These are phyloP conservation scores for Lasioglossum figueresi DNA, from an alignment of 2,888 invertebrate species.

Conservation along the genomic window DNA sequence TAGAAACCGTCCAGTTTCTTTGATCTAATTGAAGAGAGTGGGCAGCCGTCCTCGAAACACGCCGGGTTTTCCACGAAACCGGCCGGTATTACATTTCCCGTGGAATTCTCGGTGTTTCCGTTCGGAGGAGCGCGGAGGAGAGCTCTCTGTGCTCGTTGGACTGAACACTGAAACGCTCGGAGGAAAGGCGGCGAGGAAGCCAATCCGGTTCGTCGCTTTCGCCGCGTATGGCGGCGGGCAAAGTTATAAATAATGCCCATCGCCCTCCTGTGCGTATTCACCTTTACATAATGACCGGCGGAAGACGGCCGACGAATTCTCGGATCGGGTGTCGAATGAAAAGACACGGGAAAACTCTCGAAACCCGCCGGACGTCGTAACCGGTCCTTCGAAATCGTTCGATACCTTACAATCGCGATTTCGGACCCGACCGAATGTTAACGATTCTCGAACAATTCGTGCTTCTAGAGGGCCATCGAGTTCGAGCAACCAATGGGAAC, in stretches of 20 bases:
- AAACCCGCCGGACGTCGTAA: not conserved
- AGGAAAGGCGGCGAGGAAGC: slow-evolving; percentile 56
- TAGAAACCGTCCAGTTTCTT: not conserved
- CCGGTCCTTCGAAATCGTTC: slow-evolving; percentile 19
- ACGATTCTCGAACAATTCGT: not conserved
- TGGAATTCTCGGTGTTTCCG: slow-evolving; percentile 3
- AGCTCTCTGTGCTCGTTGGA: slow-evolving; percentile 8
- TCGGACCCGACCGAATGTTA: slow-evolving; percentile 16
- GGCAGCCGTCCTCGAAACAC: not conserved
- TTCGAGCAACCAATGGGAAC: not conserved
- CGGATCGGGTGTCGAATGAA: slow-evolving; percentile 57
- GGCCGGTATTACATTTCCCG: not conserved
- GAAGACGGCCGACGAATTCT: slow-evolving; percentile 59
- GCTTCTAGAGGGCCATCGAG: not conserved
- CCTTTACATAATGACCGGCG: slow-evolving; percentile 63
- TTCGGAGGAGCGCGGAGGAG: not conserved
- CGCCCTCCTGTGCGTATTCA: slow-evolving; percentile 58
- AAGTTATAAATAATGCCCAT: slow-evolving; percentile 69
- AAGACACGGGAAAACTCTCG: slow-evolving; percentile 44
- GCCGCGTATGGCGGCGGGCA: slow-evolving; percentile 56
- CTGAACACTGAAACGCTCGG: slow-evolving; percentile 29
- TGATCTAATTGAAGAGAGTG: not conserved
- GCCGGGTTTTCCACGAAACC: not conserved
- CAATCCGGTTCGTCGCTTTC: slow-evolving; percentile 63
- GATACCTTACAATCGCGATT: slow-evolving; percentile 44